Evolutionary conservation across 2,888 invertebrate species (phyloP), one percentile per base, ranked within the genome.

Genomic region (Apamea sordens): DNA sequence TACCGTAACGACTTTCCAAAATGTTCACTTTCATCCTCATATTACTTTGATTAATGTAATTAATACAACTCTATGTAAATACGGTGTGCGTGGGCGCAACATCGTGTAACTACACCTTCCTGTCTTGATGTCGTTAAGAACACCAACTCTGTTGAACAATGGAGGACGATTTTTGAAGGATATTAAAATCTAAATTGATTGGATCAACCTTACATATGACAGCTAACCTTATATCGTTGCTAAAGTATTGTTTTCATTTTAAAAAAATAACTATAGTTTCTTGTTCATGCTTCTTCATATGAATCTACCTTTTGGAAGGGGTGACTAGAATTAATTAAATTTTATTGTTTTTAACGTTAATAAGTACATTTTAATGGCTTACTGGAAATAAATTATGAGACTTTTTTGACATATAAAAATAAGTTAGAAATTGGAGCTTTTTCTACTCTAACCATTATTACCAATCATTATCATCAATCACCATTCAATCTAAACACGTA

Each of bases 71-170:
- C 36, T 79, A 87, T 85, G 82, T 81, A 85, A 85, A 87, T 82
- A 85, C 36, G n/a, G 8, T 21, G 7, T 28, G 87, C 73, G 85
- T 87, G 80, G 87, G 89, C 80, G 79, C 56, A 73, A 73, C 75
- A 86, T 68, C 65, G 36, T 79, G 87, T 88, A 80, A 80, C 81
- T 82, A 72, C 67, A 87, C 88, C 89, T 88, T 86, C 82, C 88
- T 82, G 84, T 79, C 73, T 88, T 86, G 28, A 18, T n/a, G 50
- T 8, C 47, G 61, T n/a, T 73, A 21, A n/a, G 68, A 32, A 59
- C 2, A 67, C 79, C 73, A 89, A 32, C 0, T 41, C 8, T 47
- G 0, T 21, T 13, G 10, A 0, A 32, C 6, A 77, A 71, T 56
- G 11, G 24, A 11, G 76, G 69, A 80, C 8, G 8, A 67, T 2